These are phyloP conservation scores for Vicugna pacos DNA, from an alignment of 2,113 vertebrate species.

Conservation along the genomic window DNA sequence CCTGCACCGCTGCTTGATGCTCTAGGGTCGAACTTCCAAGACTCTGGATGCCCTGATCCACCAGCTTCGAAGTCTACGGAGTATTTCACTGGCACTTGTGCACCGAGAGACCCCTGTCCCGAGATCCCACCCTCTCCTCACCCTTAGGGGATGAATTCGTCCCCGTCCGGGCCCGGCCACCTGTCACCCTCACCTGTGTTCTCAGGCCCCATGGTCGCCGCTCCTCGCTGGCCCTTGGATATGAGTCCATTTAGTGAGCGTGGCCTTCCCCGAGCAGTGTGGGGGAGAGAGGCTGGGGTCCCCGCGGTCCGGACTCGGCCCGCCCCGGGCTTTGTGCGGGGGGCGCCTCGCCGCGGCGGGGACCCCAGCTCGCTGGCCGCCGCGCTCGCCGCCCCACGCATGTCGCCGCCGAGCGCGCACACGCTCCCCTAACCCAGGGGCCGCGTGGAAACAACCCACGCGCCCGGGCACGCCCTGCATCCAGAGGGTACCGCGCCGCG, in stretches of 20 bases:
- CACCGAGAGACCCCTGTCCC: not conserved
- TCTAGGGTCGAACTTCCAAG: not conserved
- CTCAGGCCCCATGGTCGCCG: not conserved
- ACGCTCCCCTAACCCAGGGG: not conserved
- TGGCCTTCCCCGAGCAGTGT: constrained; percentile 17
- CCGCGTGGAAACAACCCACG: not conserved
- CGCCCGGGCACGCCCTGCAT: not conserved
- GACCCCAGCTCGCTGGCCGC: not conserved
- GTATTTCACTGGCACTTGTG: not conserved
- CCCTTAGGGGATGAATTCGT: rapidly evolving
- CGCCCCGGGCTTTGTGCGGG: not conserved
- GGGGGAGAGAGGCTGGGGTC: not conserved
- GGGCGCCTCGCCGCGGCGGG: not conserved
- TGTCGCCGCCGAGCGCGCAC: not conserved
- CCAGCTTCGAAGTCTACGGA: too few species aligned
- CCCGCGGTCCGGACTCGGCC: not conserved
- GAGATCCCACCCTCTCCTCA: not conserved
- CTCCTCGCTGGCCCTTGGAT: not conserved
- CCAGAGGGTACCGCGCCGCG: not conserved
- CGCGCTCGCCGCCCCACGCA: not conserved
- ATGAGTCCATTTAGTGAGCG: not conserved
- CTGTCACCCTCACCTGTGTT: constrained; percentile 57
- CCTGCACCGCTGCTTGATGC: not conserved
- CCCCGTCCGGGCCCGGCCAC: not conserved
- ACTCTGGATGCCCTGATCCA: rapidly evolving